phyloP scores from a whole-genome alignment of 2,888 invertebrate species.

The Drosophila paranaensis region DNA sequence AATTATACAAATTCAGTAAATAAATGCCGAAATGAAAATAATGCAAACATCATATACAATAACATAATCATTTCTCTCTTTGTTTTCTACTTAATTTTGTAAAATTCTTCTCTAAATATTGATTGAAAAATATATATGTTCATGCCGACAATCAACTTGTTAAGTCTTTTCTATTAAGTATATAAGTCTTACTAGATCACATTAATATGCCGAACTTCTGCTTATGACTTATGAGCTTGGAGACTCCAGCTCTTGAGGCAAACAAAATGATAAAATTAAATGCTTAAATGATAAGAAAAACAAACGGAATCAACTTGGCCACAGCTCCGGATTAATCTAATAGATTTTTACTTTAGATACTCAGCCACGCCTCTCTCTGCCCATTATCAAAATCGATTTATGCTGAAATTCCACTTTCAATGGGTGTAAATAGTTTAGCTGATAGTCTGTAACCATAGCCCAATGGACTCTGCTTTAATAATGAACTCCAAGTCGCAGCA shows the following conservation, averaged over 20 bases:
- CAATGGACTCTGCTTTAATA: neutral
- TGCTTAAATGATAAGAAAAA: too few species aligned
- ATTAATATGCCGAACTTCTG: too few species aligned
- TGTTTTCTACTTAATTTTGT: too few species aligned
- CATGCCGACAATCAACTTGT: too few species aligned
- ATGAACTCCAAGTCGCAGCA: neutral
- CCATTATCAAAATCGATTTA: neutral
- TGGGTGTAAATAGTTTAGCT: neutral
- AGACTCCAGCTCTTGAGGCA: neutral
- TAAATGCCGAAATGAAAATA: too few species aligned
- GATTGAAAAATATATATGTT: too few species aligned
- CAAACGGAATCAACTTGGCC: neutral
- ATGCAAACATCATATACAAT: too few species aligned
- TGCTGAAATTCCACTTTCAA: neutral
- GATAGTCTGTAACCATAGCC: neutral
- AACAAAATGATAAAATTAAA: neutral
- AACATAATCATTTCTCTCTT: too few species aligned
- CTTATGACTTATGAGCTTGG: neutral
- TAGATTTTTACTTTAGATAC: neutral
- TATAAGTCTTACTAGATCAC: too few species aligned
- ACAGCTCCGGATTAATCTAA: neutral
- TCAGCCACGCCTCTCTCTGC: neutral
- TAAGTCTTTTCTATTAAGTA: too few species aligned
- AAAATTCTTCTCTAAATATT: too few species aligned
- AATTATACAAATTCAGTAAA: neutral